Percentiles rank a stretch among this genome's conserved stretches.
These are phyloP conservation scores for Neoniphon sammara DNA, from an alignment of 2,797 vertebrate species.

Conservation along the genomic window DNA sequence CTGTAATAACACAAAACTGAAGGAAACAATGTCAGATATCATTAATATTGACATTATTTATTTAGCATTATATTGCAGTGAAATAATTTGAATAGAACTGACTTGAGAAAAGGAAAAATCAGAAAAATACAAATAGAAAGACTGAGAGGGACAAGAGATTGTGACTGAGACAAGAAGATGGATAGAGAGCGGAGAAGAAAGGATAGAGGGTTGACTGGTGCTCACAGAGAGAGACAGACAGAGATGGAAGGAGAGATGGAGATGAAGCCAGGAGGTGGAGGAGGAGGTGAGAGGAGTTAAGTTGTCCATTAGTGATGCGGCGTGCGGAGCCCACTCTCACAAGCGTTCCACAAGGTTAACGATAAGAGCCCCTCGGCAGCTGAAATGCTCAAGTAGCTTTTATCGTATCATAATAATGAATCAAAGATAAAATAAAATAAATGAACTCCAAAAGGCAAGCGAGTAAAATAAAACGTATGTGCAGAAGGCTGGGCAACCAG, in stretches of 20 bases:
- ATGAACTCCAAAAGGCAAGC: conserved; percentile 85
- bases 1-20: too few species aligned
- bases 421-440: conserved; percentile 91
- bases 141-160: conserved; percentile 3
- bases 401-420: conserved; percentile 91
- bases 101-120: background rate
- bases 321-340: conserved; percentile 75
- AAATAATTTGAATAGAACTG: background rate
- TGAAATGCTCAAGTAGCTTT: conserved; percentile 90
- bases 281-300: conserved; percentile 79
- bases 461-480: conserved; percentile 84
- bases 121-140: conserved; percentile 2
- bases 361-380: conserved; percentile 85
- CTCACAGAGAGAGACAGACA: conserved; percentile 27
- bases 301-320: conserved; percentile 82
- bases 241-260: conserved; percentile 65
- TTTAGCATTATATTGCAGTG: too few species aligned
- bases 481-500: conserved; percentile 58
- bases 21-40: too few species aligned
- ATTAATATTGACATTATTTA: too few species aligned
- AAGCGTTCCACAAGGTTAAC: conserved; percentile 88
- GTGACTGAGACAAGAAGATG: conserved; percentile 14
- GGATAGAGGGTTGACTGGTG: conserved; percentile 45
- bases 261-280: conserved; percentile 73
- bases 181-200: conserved; percentile 3